Evolutionary conservation across 1,140 invertebrate species (phyloP).

Genomic region (Apis dorsata): DNA sequence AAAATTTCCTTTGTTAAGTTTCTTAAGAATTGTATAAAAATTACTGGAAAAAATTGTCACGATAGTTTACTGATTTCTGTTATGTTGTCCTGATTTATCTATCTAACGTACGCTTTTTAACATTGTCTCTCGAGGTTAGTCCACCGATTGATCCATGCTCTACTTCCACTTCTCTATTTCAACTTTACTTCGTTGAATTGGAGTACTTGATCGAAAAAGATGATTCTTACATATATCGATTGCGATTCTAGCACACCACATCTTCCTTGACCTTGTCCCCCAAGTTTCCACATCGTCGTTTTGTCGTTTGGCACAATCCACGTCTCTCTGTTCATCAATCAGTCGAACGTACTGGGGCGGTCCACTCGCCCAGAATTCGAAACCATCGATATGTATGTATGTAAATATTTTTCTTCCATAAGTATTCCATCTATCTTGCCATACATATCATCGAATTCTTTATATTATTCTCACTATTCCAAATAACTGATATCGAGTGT

Average conservation of each 20-base stretch:
- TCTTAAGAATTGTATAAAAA: neutral
- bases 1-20: too few species aligned
- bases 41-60: too few species aligned
- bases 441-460: neutral
- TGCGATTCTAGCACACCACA: neutral
- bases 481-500: neutral
- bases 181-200: neutral
- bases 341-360: neutral
- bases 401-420: neutral
- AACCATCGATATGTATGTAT: neutral
- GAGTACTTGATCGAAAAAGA: neutral
- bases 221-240: neutral
- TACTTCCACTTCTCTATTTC: constrained; percentile 1
- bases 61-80: neutral
- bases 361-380: neutral
- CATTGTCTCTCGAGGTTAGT: neutral
- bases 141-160: constrained; percentile 9
- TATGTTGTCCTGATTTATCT: neutral
- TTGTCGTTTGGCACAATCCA: neutral
- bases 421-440: neutral
- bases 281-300: neutral
- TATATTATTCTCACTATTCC: neutral
- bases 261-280: constrained; percentile 21
- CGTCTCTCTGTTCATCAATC: constrained; percentile 1
- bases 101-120: neutral